Evolutionary conservation across 37 sponge, comb jelly and placozoan species (phyloP), one percentile per base, ranked within the genome.

Genomic region (Eunapius fragilis): DNA sequence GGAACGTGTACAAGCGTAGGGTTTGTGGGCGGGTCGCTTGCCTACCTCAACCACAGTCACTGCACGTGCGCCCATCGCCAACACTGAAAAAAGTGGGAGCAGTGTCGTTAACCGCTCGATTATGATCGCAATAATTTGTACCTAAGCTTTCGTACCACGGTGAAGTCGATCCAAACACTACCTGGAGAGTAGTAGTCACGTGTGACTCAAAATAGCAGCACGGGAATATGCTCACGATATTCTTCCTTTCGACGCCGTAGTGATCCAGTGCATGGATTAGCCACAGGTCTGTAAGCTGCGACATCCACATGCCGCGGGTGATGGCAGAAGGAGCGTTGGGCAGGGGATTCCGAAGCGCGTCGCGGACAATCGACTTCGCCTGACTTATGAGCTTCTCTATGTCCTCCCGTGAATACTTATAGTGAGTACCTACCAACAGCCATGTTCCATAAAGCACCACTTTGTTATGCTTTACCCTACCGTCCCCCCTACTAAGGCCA

Each of bases 11-110:
- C n/a, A n/a, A n/a, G n/a, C n/a, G n/a, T n/a, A n/a, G n/a, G n/a
- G n/a, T n/a, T n/a, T n/a, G n/a, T n/a, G n/a, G n/a, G n/a, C n/a
- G n/a, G 82, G 9, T 3, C 28, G 82, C 7, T 35, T 69, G 82
- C 83, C 68, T 32, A 91, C 91, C 82, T 93, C 93, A 9, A 93
- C 31, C 2, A 83, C 84, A 50, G 93, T 93, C 31, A 93, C 87
- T 26, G 75, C 35, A 10, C 12, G n/a, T 31, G 90, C 93, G 13
- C 93, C 93, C 74, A 86, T 38, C 9, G 83, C 86, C 67, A 93
- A 80, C 13, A 68, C 76, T 76, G 72, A 31, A 17, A 31, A 35
- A 30, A 49, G 26, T n/a, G n/a, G n/a, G n/a, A 82, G 47, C 6
- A 9, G 41, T 6, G 41, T 41, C 6, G 41, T 41, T 3, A 41